Conservation (phyloP, 2,113 vertebrate species). For the Hoplias malabaricus region DNA sequence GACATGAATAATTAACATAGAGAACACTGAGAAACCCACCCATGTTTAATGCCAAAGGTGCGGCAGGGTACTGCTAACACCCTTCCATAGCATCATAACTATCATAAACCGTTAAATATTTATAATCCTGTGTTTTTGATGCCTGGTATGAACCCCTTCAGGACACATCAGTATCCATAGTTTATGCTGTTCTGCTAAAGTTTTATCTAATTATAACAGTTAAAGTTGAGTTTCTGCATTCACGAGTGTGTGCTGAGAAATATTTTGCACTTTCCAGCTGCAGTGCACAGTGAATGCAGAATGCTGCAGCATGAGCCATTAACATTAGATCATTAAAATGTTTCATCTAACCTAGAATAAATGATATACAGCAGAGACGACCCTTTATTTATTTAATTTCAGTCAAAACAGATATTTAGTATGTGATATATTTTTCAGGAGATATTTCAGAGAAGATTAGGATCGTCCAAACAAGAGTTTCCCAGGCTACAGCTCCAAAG, state of each 20-base stretch:
- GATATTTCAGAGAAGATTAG: too few relatives aligned
- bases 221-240: background rate
- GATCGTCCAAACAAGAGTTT: too few relatives aligned
- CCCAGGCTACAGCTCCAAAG: too few relatives aligned
- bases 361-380: background rate
- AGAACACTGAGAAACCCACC: background rate
- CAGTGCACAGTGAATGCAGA: too few relatives aligned
- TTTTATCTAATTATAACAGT: background rate
- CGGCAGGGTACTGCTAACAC: background rate
- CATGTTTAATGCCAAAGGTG: slow-evolving; percentile 11
- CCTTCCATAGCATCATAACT: slow-evolving; percentile 4
- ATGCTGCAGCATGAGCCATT: too few relatives aligned
- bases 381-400: background rate
- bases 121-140: slow-evolving; percentile 14
- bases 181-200: background rate
- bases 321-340: too few relatives aligned
- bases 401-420: background rate
- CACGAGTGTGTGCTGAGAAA: background rate
- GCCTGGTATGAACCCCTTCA: background rate
- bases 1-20: background rate
- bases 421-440: too few relatives aligned
- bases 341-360: background rate
- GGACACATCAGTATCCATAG: background rate
- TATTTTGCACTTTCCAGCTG: background rate
- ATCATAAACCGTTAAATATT: slow-evolving; percentile 15